These are phyloP conservation scores for Hirtodrosophila cameraria DNA, from an alignment of 2,888 invertebrate genomes.

Conservation along the genomic window DNA sequence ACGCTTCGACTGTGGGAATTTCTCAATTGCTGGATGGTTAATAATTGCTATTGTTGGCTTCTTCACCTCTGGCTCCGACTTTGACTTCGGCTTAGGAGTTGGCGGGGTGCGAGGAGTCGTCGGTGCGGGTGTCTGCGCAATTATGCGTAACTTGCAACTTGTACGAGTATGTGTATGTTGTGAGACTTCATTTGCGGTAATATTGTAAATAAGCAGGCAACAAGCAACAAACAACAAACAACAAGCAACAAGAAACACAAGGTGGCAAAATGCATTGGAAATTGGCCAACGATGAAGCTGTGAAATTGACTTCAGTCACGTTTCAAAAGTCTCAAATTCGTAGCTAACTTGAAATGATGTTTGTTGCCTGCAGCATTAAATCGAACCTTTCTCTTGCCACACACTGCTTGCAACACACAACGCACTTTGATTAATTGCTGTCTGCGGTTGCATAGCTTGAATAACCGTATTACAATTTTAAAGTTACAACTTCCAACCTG, in stretches of 20 bases:
- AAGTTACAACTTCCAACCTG: constrained; percentile 26
- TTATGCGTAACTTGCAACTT: constrained; percentile 68
- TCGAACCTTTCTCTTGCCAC: not conserved
- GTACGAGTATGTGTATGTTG: constrained; percentile 24
- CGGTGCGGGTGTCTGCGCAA: constrained; percentile 58
- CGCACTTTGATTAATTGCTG: constrained; percentile 57
- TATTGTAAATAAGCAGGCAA: constrained; percentile 43
- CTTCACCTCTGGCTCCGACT: constrained; percentile 61
- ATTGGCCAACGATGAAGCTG: constrained; percentile 24
- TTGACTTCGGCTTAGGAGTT: not conserved
- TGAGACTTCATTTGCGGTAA: constrained; percentile 67
- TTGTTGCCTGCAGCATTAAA: constrained; percentile 2
- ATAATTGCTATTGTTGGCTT: constrained; percentile 79
- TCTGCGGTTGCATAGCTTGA: constrained; percentile 47
- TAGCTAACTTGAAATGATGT: constrained; percentile 8
- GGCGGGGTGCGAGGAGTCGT: not conserved
- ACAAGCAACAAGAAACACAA: constrained; percentile 16
- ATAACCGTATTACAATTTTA: constrained; percentile 28
- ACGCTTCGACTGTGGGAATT: constrained; percentile 76
- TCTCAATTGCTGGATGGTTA: constrained; percentile 80
- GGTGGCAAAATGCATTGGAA: constrained; percentile 41
- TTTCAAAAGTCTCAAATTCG: constrained; percentile 12
- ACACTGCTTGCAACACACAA: not conserved
- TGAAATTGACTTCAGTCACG: constrained; percentile 21
- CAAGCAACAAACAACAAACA: constrained; percentile 6